Conservation (phyloP, 2,888 invertebrate genomes). For the Malacosoma neustria region DNA sequence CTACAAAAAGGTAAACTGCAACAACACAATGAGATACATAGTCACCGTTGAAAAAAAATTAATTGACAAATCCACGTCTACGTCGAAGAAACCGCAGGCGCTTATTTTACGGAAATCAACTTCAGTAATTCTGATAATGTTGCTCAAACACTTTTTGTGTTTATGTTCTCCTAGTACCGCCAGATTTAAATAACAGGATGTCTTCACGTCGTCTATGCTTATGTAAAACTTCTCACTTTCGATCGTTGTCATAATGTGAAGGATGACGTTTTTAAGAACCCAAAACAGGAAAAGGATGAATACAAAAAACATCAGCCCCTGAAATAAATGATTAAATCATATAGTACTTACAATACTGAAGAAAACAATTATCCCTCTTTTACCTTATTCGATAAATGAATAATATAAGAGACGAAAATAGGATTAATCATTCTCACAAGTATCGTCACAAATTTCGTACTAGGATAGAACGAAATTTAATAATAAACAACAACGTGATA, state of each 20-base stretch:
- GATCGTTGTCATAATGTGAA: not conserved
- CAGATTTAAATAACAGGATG: not conserved
- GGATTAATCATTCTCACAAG: too few relatives aligned
- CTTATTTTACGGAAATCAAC: conserved; percentile 18
- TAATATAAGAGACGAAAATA: too few relatives aligned
- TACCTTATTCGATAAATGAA: too few relatives aligned
- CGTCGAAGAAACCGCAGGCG: conserved; percentile 18
- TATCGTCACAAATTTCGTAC: too few relatives aligned
- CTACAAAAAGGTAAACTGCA: conserved; percentile 23
- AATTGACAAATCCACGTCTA: conserved; percentile 22
- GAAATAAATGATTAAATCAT: too few relatives aligned
- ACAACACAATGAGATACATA: conserved; percentile 23
- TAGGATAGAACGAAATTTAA: too few relatives aligned
- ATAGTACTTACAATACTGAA: too few relatives aligned
- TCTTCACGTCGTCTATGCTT: not conserved
- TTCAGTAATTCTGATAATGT: conserved; percentile 14
- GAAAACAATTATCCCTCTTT: too few relatives aligned
- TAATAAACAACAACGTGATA: too few relatives aligned
- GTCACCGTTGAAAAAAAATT: conserved; percentile 15
- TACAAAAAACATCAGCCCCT: not conserved
- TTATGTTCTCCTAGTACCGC: conserved; percentile 5
- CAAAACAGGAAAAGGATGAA: not conserved
- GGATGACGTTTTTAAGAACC: not conserved
- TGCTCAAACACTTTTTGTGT: conserved; percentile 13
- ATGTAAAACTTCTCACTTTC: not conserved